A percentile compares a stretch with the other conserved stretches of the same genome.
These are phyloP conservation scores for Dryocosmus kuriphilus DNA, from an alignment of 2,888 invertebrate genomes.

Conservation along the genomic window DNA sequence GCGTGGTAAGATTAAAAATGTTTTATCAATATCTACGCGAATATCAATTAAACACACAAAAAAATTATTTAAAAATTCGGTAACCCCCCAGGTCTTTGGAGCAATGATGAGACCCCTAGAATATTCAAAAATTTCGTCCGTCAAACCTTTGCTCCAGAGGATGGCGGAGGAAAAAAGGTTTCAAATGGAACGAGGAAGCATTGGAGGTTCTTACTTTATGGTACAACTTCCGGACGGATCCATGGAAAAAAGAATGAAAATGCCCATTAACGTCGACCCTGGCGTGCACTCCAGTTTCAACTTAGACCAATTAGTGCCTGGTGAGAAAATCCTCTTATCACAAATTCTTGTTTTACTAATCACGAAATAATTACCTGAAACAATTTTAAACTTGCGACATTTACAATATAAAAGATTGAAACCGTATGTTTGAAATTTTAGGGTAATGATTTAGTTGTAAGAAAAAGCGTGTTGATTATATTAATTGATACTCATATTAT, in stretches of 20 bases:
- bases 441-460: background rate
- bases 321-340: conserved; percentile 63
- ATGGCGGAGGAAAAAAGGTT: conserved; percentile 96
- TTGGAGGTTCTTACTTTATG: conserved; percentile 91
- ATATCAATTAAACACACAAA: background rate
- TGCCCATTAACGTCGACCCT: conserved; percentile 94
- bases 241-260: conserved; percentile 93
- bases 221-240: conserved; percentile 94
- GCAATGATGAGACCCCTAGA: conserved; percentile 89
- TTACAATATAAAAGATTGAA: background rate
- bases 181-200: conserved; percentile 94
- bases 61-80: background rate
- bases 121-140: conserved; percentile 86
- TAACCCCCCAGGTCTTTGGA: conserved; percentile 81
- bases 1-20: conserved; percentile 82
- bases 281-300: conserved; percentile 96
- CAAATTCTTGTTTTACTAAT: background rate
- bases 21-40: background rate
- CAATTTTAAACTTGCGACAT: conserved; percentile 1
- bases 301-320: conserved; percentile 88
- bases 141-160: conserved; percentile 91
- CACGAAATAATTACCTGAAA: background rate
- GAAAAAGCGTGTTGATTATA: conserved; percentile 8
- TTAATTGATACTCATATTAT: conserved; percentile 60
- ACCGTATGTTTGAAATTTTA: background rate